Conservation (phyloP, 2,888 invertebrate genomes). For the Sphinx pinastri region DNA sequence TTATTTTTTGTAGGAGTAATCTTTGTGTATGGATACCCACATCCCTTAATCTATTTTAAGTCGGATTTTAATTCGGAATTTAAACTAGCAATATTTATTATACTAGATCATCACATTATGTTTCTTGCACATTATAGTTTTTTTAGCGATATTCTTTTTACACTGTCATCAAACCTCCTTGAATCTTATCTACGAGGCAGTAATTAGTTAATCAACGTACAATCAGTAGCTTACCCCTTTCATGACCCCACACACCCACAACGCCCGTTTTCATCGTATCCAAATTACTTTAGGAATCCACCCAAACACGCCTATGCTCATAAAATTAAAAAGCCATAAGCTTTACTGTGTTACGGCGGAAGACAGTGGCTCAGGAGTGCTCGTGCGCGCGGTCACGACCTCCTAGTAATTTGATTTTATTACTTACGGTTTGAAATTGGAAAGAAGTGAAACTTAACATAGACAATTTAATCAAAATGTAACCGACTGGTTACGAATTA, state of each 20-base stretch:
- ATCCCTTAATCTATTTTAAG: too few relatives aligned
- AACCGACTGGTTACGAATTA: too few relatives aligned
- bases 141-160: too few relatives aligned
- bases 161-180: too few relatives aligned
- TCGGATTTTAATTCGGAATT: too few relatives aligned
- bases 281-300: slow-evolving; percentile 25
- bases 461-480: too few relatives aligned
- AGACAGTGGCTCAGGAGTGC: slow-evolving; percentile 24
- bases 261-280: slow-evolving; percentile 23
- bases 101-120: background rate
- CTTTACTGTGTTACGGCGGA: slow-evolving; percentile 31
- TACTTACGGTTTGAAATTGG: slow-evolving; percentile 23
- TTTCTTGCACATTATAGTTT: too few relatives aligned
- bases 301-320: slow-evolving; percentile 28
- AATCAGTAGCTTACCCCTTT: slow-evolving; percentile 9
- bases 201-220: slow-evolving; percentile 2
- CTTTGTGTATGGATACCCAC: too few relatives aligned
- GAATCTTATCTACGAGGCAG: background rate
- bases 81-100: background rate
- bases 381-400: slow-evolving; percentile 31
- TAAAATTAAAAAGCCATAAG: slow-evolving; percentile 28
- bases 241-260: slow-evolving; percentile 14
- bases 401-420: slow-evolving; percentile 29
- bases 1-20: background rate
- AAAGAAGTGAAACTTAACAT: background rate